Base-by-base conservation (phyloP, 2,888 invertebrate genomes). In the Hermodice carunculata region DNA sequence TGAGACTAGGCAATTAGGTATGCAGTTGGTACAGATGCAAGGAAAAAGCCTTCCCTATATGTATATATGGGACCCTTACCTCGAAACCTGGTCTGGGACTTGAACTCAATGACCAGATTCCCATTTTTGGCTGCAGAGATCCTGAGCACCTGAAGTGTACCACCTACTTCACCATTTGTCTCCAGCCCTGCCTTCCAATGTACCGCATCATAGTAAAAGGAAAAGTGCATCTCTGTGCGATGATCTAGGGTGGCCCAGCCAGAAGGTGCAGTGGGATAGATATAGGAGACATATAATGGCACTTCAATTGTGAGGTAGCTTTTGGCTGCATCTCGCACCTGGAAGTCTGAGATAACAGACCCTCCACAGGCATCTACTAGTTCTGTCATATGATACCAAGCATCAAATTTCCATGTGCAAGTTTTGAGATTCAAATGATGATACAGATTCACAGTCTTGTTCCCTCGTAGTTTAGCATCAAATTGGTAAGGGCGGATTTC, bases 241-340 rank as follows among this genome's bases (percentile, higher is more conserved):
- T 87, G 86, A 62, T 87, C 86, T n/a, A 86, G 67, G 3, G 86
- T 81, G 3, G 84, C 81, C 87, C 87, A 87, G 6, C 85, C 84
- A 26, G 80, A 78, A 2, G 85, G 83, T 0, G 85, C 81, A 32
- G 80, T 78, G 28, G 85, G 82, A 70, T 81, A 84, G 26, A 87
- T 76, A 64, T 86, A 85, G 0, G 87, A 85, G 29, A 87, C 85
- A 73, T 85, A 83, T 22, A 87, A 73, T 2, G 87, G 87, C 3
- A 87, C 82, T 3, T 81, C 73, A 3, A 87, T 82, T 3, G 84
- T 85, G 51, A 86, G 72, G 70, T 83, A 82, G 0, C 82, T 84
- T 69, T 83, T 76, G 8, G 80, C 82, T 8, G 75, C 69, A 66
- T 81, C 79, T 62, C 73, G 67, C 31, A 78, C 71, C 73, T 83